Evolutionary conservation across 2,113 vertebrate genomes (phyloP), one percentile per base, ranked within the genome.

Genomic region (Gymnarchus niloticus): DNA sequence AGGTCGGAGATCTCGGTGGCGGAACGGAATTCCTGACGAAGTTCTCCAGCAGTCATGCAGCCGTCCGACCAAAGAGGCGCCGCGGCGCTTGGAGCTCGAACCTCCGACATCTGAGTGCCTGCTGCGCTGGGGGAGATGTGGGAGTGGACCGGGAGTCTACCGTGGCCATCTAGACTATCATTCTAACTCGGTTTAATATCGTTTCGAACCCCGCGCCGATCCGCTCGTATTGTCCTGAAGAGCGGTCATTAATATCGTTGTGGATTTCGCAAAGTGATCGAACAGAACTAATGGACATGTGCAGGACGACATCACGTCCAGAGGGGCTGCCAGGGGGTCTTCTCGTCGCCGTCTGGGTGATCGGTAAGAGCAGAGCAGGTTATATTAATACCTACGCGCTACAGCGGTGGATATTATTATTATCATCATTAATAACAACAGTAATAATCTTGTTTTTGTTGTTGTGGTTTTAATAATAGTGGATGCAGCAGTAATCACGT

Each of bases 241-340:
- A 81, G 44, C 21, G 23, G 77, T 23, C 28, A 41, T 41, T 33
- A 17, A 33, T 73, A 37, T 73, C 33, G 41, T 48, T 10, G 19
- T n/a, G n/a, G 80, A 78, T 23, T 48, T 23, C 76, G 21, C 76
- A 21, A 48, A 46, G 76, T 78, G 28, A 51, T 6, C 48, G 69
- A 85, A 6, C 25, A 51, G 33, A 76, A 78, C 65, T 56, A 41
- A n/a, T 83, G 56, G 56, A 83, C 56, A 23, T 44, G 82, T 54
- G 19, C 56, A 92, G 88, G 83, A 94, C 93, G 92, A 90, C 88
- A 85, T 82, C 89, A 87, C 86, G 86, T 84, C 86, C 89, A 69
- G 85, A 25, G 61, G 56, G 44, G 21, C 87, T 89, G 41, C 88
- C 93, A 83, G 89, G 85, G 84, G 83, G 88, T 85, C 87, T 93